A percentile compares a stretch with the other conserved stretches of the same genome.
Conservation (phyloP, 2,797 vertebrate genomes). For the Amphiprion clarkii region DNA sequence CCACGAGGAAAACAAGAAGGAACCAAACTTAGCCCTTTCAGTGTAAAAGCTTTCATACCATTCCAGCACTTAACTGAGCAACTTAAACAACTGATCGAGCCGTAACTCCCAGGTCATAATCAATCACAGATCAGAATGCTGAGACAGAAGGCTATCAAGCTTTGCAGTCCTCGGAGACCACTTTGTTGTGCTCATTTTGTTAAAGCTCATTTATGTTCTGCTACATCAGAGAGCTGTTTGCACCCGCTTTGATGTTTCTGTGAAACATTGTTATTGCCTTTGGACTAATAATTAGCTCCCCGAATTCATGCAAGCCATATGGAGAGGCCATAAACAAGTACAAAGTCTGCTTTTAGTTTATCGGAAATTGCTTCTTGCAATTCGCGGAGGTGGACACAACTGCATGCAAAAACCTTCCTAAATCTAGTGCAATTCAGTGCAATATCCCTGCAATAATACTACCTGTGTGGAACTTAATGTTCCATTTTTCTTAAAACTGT, state of each 20-base stretch:
- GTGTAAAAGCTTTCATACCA: constrained; percentile 49
- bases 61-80: constrained; percentile 60
- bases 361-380: constrained; percentile 59
- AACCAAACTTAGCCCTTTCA: constrained; percentile 28
- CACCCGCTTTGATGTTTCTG: constrained; percentile 73
- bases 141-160: constrained; percentile 66
- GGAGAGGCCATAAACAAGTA: constrained; percentile 69
- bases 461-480: constrained; percentile 40
- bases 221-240: constrained; percentile 68
- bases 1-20: constrained; percentile 18
- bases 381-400: constrained; percentile 60
- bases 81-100: constrained; percentile 51
- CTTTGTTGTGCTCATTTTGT: constrained; percentile 69
- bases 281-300: constrained; percentile 76
- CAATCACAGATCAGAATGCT: constrained; percentile 61
- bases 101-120: constrained; percentile 49
- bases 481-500: constrained; percentile 24
- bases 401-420: constrained; percentile 34
- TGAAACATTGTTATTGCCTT: constrained; percentile 72
- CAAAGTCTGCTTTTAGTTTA: constrained; percentile 69
- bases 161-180: constrained; percentile 58
- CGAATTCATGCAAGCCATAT: constrained; percentile 61
- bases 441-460: constrained; percentile 53
- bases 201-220: constrained; percentile 61
- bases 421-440: constrained; percentile 62